Evolutionary conservation across 30 jellyfish, hydroid and myxozoan species (phyloP), one percentile per base, ranked within the genome.

Genomic region (Rhopilema esculentum): DNA sequence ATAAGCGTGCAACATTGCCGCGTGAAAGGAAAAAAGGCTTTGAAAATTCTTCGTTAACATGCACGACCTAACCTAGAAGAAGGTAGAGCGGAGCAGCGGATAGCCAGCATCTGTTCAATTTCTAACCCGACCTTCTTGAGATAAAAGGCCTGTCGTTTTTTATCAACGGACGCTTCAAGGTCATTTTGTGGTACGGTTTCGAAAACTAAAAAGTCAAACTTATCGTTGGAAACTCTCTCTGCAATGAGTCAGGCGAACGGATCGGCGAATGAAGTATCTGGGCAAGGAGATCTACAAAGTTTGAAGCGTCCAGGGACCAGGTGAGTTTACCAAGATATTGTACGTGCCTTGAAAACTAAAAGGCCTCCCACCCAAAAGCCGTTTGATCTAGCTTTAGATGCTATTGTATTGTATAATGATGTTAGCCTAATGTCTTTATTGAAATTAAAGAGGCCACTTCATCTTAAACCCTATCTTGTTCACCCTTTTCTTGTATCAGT

Each of bases 261-360:
- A 63, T 85, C 88, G 52, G 82, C 84, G 26, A 85, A 85, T 77
- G 86, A 85, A 75, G 29, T 48, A 1, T 20, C 93, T 16, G 88
- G 70, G 2, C 85, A 24, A 61, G 79, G 79, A 21, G 88, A 72
- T 7, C 81, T 32, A n/a, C 87, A 69, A 82, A 49, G 84, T 75
- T 66, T 65, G 29, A 85, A 85, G 72, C 88, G 94, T n/a, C 94
- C 94, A 28, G 94, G 94, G 48, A 85, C 94, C 49, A 85, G 94
- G 94, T 75, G 33, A 29, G 20, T 62, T 62, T 62, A 64, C 53
- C 6, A 40, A 40, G 6, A 40, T 40, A 2, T 40, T 40, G 57
- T 40, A 40, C 9, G 57, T 40, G 57, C 12, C 12, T 40, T 12
- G 6, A 12, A 2, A 40, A n/a, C n/a, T n/a, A n/a, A n/a, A n/a